Evolutionary conservation across 37 sponge, comb jelly and placozoan species (phyloP).

Genomic region (Chondrilla cf. caribensis): DNA sequence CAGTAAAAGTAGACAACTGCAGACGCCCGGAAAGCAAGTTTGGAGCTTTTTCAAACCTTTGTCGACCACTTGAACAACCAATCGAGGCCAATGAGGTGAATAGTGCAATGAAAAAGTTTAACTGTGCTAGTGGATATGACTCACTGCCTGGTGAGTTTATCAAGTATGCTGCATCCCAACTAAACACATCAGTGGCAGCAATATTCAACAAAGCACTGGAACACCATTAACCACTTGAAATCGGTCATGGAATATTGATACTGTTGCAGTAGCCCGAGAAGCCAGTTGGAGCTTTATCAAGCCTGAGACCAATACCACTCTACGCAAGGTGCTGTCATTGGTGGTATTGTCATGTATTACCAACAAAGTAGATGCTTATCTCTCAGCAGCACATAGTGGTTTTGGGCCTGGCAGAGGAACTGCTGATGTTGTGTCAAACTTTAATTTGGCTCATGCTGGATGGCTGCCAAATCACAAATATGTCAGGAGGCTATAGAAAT

Average conservation of each 20-base stretch:
- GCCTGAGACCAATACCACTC: slow-evolving; percentile 26
- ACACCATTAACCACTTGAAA: not conserved
- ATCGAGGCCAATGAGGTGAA: slow-evolving; percentile 5
- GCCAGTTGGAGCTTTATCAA: slow-evolving; percentile 13
- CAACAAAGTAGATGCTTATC: not conserved
- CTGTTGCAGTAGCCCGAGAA: slow-evolving; percentile 13
- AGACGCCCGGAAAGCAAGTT: no score
- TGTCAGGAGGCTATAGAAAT: slow-evolving; percentile 12
- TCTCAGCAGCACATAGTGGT: slow-evolving; percentile 10
- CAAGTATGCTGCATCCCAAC: not conserved
- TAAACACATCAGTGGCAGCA: slow-evolving; percentile 2
- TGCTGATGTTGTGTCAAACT: slow-evolving; percentile 21
- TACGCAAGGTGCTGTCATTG: slow-evolving; percentile 21
- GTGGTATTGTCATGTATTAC: slow-evolving; percentile 15
- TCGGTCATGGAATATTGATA: slow-evolving; percentile 20
- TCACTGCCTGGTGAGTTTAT: not conserved
- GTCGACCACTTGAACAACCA: not conserved
- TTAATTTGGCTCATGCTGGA: not conserved
- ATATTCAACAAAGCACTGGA: slow-evolving; percentile 19
- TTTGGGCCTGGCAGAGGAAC: slow-evolving; percentile 16
- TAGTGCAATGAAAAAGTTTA: slow-evolving; percentile 14
- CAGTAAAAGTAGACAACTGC: slow-evolving; percentile 1
- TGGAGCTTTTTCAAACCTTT: not conserved
- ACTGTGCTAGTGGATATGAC: slow-evolving; percentile 2
- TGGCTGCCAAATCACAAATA: slow-evolving; percentile 6